Percentiles rank a stretch among this genome's conserved stretches.
phyloP scores from a whole-genome alignment of 2,797 vertebrate species.

The Amniataba percoides region DNA sequence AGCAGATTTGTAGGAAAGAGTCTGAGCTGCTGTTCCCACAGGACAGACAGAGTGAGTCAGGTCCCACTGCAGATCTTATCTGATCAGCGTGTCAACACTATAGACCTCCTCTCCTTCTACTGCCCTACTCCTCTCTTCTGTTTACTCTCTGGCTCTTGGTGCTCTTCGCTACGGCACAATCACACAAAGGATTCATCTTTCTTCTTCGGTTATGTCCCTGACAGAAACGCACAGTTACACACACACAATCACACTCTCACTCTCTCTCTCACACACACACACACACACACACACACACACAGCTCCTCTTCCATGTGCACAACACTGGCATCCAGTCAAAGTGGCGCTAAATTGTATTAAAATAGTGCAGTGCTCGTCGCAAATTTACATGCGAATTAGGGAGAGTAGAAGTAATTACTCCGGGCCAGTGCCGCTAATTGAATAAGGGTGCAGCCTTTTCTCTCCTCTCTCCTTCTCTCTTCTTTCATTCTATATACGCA shows the following conservation, averaged over 20 bases:
- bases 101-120: conserved; percentile 65
- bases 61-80: conserved; percentile 82
- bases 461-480: conserved; percentile 73
- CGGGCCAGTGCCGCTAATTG: conserved; percentile 80
- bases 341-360: conserved; percentile 85
- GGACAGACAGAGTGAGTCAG: conserved; percentile 69
- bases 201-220: conserved; percentile 61
- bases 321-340: conserved; percentile 81
- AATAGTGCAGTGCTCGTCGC: conserved; percentile 83
- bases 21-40: conserved; percentile 78
- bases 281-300: conserved; percentile 34
- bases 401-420: conserved; percentile 85
- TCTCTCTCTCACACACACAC: conserved; percentile 23
- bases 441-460: conserved; percentile 83
- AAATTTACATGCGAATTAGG: conserved; percentile 87
- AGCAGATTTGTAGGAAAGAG: conserved; percentile 65
- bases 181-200: conserved; percentile 71
- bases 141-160: conserved; percentile 52
- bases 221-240: conserved; percentile 41
- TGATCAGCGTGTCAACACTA: conserved; percentile 77
- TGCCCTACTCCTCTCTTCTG: conserved; percentile 54
- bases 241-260: too few species aligned
- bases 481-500: conserved; percentile 69
- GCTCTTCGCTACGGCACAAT: conserved; percentile 47
- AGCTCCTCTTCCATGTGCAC: conserved; percentile 57